phyloP scores from a whole-genome alignment of 2,797 vertebrate genomes.

The Orestias chungarensis region DNA sequence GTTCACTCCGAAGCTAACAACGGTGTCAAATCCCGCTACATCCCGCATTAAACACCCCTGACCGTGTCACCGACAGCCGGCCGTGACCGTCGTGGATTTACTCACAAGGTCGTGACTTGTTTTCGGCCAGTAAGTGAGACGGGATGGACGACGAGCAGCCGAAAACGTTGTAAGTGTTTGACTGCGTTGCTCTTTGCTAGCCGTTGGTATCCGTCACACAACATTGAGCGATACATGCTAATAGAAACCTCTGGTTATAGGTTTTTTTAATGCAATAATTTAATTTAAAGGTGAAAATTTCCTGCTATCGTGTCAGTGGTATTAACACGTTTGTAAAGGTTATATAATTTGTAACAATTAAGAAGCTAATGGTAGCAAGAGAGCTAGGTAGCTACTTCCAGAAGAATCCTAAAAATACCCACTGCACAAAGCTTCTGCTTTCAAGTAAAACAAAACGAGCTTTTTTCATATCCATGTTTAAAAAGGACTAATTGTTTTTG shows the following conservation, averaged over 20 bases:
- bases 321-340: rapidly evolving
- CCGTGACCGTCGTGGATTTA: constrained; percentile 72
- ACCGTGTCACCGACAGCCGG: constrained; percentile 54
- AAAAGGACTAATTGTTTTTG: background rate
- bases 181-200: constrained; percentile 46
- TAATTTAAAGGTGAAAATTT: too few species aligned
- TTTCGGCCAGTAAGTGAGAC: constrained; percentile 66
- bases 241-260: background rate
- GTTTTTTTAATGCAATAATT: background rate
- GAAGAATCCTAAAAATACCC: constrained; percentile 41
- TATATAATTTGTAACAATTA: background rate
- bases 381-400: constrained; percentile 39
- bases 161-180: constrained; percentile 79
- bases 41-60: constrained; percentile 49
- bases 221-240: constrained; percentile 20
- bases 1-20: constrained; percentile 74
- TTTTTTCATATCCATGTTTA: background rate
- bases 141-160: constrained; percentile 82
- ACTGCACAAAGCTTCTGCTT: background rate
- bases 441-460: background rate
- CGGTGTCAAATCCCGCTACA: constrained; percentile 55
- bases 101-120: constrained; percentile 73
- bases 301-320: background rate
- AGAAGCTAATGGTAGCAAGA: constrained; percentile 14
- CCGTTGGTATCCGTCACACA: constrained; percentile 52